A percentile compares a stretch with the other conserved stretches of the same genome.
These are phyloP conservation scores for Paedocypris sp. DNA, from an alignment of 2,113 vertebrate genomes.

Conservation along the genomic window DNA sequence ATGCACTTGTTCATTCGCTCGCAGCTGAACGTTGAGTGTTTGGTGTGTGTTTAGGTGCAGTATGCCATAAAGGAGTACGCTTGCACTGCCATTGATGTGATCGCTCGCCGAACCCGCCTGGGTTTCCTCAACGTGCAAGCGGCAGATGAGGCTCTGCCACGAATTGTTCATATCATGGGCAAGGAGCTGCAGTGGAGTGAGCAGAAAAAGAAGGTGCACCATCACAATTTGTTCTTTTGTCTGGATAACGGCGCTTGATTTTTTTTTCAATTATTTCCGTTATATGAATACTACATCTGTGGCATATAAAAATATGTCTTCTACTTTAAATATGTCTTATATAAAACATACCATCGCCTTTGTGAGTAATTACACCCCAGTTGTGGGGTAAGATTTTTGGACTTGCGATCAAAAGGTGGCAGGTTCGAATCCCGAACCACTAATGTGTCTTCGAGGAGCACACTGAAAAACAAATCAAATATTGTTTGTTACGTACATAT, in stretches of 20 bases:
- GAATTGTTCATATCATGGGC: slow-evolving; percentile 87
- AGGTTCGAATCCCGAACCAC: too few relatives aligned
- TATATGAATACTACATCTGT: too few relatives aligned
- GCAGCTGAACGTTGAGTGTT: background rate
- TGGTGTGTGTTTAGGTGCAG: slow-evolving; percentile 61
- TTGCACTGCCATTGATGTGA: slow-evolving; percentile 82
- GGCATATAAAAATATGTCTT: too few relatives aligned
- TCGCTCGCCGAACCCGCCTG: slow-evolving; percentile 83
- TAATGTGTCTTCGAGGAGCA: too few relatives aligned
- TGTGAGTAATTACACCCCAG: too few relatives aligned
- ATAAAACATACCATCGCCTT: too few relatives aligned
- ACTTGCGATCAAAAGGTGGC: too few relatives aligned
- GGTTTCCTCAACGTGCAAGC: slow-evolving; percentile 95
- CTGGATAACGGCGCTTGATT: background rate
- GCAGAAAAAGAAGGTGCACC: slow-evolving; percentile 68
- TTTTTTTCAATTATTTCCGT: background rate
- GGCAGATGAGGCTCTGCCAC: slow-evolving; percentile 85
- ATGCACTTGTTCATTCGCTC: too few relatives aligned
- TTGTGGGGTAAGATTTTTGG: too few relatives aligned
- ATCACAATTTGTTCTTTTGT: background rate
- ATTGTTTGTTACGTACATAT: too few relatives aligned
- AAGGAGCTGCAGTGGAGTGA: slow-evolving; percentile 82
- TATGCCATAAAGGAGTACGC: slow-evolving; percentile 90
- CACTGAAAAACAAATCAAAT: too few relatives aligned
- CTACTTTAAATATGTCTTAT: too few relatives aligned